These are phyloP conservation scores for Pollenia griseotomentosa DNA, from an alignment of 2,888 invertebrate species.

Conservation along the genomic window DNA sequence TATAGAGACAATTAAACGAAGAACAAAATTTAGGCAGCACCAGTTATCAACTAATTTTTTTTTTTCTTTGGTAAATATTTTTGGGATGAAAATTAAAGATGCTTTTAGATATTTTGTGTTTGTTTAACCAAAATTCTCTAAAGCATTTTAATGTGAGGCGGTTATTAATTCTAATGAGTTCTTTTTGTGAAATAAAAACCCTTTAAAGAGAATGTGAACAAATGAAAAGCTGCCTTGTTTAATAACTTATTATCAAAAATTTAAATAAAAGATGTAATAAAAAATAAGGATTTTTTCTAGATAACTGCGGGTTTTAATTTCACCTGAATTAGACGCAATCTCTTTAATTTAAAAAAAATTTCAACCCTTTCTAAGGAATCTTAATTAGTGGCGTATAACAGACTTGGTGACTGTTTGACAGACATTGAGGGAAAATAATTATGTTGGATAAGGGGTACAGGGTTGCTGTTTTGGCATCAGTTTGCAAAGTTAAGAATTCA, in stretches of 20 bases:
- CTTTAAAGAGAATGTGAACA: background rate
- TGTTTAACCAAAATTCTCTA: background rate
- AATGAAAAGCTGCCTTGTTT: background rate
- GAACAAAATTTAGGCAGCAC: slow-evolving; percentile 46
- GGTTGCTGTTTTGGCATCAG: slow-evolving; percentile 42
- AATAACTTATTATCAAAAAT: background rate
- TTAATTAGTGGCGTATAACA: background rate
- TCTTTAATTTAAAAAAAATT: slow-evolving; percentile 82
- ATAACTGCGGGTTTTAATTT: slow-evolving; percentile 72
- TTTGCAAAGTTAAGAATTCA: slow-evolving; percentile 18
- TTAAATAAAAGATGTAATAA: slow-evolving; percentile 39
- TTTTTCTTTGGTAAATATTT: slow-evolving; percentile 29
- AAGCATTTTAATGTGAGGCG: slow-evolving; percentile 1
- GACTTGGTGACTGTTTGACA: slow-evolving; percentile 1
- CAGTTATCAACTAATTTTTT: slow-evolving; percentile 61
- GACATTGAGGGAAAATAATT: slow-evolving; percentile 33
- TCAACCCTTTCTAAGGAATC: slow-evolving; percentile 32
- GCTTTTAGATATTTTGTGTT: slow-evolving; percentile 24
- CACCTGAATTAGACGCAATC: slow-evolving; percentile 82
- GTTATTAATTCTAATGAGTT: slow-evolving; percentile 67
- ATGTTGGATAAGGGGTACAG: background rate
- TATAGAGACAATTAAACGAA: slow-evolving; percentile 62
- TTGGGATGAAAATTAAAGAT: slow-evolving; percentile 61
- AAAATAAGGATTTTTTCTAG: slow-evolving; percentile 34
- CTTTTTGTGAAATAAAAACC: background rate